These are phyloP conservation scores for Agelaius phoeniceus DNA, from an alignment of 2,113 vertebrate species.

Conservation along the genomic window DNA sequence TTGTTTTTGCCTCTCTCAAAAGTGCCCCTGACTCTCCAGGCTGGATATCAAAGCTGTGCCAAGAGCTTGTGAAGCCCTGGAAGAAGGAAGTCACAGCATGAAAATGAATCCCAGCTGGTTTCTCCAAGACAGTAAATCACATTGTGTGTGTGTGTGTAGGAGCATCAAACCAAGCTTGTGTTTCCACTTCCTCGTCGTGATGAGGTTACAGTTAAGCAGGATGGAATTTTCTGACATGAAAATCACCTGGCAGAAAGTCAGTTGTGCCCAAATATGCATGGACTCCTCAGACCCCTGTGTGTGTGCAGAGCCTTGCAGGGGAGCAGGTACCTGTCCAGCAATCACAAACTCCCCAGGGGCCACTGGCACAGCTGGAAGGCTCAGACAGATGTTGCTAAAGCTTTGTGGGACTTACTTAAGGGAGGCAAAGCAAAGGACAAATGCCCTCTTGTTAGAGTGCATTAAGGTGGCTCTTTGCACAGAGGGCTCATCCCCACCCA, in stretches of 20 bases:
- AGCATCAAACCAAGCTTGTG: neutral
- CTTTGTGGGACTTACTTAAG: neutral
- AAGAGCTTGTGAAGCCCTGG: neutral
- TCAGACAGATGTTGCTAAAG: neutral
- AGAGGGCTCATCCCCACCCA: neutral
- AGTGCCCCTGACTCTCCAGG: neutral
- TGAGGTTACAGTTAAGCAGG: neutral
- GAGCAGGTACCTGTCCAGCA: neutral
- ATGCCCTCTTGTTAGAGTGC: neutral
- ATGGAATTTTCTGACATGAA: neutral
- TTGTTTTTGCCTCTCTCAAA: neutral
- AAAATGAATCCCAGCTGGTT: neutral
- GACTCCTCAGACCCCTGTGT: neutral
- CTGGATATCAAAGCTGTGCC: neutral
- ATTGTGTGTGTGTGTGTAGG: neutral
- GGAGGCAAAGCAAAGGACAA: neutral
- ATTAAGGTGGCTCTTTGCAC: neutral
- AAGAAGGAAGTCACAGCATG: neutral
- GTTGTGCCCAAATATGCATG: neutral
- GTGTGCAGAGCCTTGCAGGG: neutral
- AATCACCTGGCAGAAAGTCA: constrained; percentile 11
- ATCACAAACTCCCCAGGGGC: neutral
- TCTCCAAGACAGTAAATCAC: neutral
- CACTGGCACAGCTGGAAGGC: neutral
- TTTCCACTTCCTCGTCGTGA: constrained; percentile 9